phyloP scores from a whole-genome alignment of 1,140 invertebrate species.

The Trachymyrmex cornetzi region DNA sequence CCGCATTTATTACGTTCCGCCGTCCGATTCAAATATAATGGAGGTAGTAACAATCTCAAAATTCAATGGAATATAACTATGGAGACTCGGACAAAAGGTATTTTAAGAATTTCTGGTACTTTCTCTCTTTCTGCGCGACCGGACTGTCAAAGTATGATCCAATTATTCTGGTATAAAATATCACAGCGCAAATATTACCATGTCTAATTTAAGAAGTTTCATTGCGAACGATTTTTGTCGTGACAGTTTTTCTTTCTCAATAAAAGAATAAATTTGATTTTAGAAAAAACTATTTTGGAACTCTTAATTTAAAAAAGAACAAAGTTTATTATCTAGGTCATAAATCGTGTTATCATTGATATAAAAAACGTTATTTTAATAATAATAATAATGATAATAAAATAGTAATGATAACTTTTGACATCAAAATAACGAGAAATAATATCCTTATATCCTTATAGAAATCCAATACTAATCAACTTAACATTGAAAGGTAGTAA shows the following conservation, averaged over 20 bases:
- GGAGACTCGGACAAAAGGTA: conserved; percentile 24
- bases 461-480: too few species aligned
- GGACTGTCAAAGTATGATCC: neutral
- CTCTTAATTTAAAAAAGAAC: neutral
- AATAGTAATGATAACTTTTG: too few species aligned
- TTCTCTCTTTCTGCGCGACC: neutral
- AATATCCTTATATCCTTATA: too few species aligned
- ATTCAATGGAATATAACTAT: conserved; percentile 55
- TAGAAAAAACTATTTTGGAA: neutral
- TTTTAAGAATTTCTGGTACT: conserved; percentile 47
- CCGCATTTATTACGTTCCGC: conserved; percentile 57
- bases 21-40: conserved; percentile 48
- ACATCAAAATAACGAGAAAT: too few species aligned
- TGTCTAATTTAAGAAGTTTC: conserved; percentile 29
- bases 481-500: too few species aligned
- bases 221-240: neutral
- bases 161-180: conserved; percentile 44
- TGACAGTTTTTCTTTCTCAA: neutral
- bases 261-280: neutral
- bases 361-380: too few species aligned
- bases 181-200: conserved; percentile 26
- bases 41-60: conserved; percentile 48
- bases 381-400: too few species aligned
- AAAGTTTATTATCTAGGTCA: neutral
- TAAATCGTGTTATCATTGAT: too few species aligned